Evolutionary conservation across 2,113 vertebrate species (phyloP).

Genomic region (Gasterosteus nipponicus): DNA sequence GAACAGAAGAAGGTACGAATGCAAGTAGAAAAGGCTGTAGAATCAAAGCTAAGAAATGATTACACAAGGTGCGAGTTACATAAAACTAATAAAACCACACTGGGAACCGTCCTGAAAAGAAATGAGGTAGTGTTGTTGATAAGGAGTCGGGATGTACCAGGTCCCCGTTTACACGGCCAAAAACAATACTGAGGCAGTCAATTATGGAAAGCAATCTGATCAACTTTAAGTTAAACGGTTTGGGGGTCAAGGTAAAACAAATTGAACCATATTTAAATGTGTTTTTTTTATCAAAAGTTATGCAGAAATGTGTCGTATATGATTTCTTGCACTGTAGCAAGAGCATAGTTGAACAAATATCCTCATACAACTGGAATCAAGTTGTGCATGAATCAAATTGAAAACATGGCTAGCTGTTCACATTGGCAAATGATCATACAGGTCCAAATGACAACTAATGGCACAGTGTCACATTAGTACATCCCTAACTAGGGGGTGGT

Average conservation of each 20-base stretch:
- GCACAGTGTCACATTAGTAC: conserved; percentile 35
- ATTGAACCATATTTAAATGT: background rate
- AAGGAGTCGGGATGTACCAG: conserved; percentile 68
- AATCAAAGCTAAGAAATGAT: conserved; percentile 56
- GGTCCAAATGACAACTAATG: conserved; percentile 3
- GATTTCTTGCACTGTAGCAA: background rate
- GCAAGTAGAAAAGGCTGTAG: conserved; percentile 53
- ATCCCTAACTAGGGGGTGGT: conserved; percentile 46
- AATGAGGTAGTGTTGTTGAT: conserved; percentile 84
- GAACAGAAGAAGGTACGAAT: conserved; percentile 46
- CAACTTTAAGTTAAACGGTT: background rate
- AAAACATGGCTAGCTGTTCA: conserved; percentile 17
- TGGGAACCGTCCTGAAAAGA: conserved; percentile 70
- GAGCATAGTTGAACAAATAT: background rate
- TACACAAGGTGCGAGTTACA: conserved; percentile 62
- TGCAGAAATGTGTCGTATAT: background rate
- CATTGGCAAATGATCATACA: background rate
- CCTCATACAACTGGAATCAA: background rate
- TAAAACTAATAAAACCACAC: conserved; percentile 61
- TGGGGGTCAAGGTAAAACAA: conserved; percentile 1
- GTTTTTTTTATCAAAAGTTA: conserved; percentile 8
- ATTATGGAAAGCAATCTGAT: conserved; percentile 13
- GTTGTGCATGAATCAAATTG: background rate
- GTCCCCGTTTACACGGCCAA: conserved; percentile 12
- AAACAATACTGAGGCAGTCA: conserved; percentile 25